A percentile compares a stretch with the other conserved stretches of the same genome.
phyloP scores from a whole-genome alignment of 2,888 invertebrate genomes.

The Eledona agricola region DNA sequence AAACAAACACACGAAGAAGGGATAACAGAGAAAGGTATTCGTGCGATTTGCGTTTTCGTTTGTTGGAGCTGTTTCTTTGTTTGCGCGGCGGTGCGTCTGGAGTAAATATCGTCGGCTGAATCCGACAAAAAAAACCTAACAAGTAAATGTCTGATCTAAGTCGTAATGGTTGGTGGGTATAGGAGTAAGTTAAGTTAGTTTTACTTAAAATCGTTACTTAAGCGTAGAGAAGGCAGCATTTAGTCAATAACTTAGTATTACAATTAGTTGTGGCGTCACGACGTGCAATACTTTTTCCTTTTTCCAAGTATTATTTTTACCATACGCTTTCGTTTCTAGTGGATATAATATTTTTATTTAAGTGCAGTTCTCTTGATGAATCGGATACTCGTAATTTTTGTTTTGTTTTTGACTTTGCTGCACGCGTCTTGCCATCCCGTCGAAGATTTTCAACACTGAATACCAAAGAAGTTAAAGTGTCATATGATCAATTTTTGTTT shows the following conservation, averaged over 20 bases:
- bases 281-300: conserved; percentile 61
- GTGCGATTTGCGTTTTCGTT: conserved; percentile 18
- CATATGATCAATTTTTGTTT: conserved; percentile 49
- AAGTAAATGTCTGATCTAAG: conserved; percentile 56
- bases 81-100: conserved; percentile 13
- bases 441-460: conserved; percentile 49
- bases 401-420: conserved; percentile 43
- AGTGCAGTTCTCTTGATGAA: conserved; percentile 46
- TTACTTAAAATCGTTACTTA: conserved; percentile 56
- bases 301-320: conserved; percentile 58
- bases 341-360: conserved; percentile 43
- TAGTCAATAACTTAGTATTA: conserved; percentile 61
- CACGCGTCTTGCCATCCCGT: conserved; percentile 52
- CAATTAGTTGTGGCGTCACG: conserved; percentile 53
- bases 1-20: conserved; percentile 25
- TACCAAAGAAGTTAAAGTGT: conserved; percentile 62
- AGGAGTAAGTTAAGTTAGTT: conserved; percentile 40
- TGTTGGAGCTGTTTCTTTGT: conserved; percentile 9
- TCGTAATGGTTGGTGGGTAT: conserved; percentile 56
- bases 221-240: conserved; percentile 57
- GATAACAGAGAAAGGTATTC: conserved; percentile 31
- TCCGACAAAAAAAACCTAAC: conserved; percentile 36
- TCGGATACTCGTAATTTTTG: conserved; percentile 39
- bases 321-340: conserved; percentile 56
- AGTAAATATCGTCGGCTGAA: conserved; percentile 29